Percentiles rank a stretch among this genome's conserved stretches.
phyloP scores from a whole-genome alignment of 2,888 invertebrate genomes.

The Erpobdella octoculata region DNA sequence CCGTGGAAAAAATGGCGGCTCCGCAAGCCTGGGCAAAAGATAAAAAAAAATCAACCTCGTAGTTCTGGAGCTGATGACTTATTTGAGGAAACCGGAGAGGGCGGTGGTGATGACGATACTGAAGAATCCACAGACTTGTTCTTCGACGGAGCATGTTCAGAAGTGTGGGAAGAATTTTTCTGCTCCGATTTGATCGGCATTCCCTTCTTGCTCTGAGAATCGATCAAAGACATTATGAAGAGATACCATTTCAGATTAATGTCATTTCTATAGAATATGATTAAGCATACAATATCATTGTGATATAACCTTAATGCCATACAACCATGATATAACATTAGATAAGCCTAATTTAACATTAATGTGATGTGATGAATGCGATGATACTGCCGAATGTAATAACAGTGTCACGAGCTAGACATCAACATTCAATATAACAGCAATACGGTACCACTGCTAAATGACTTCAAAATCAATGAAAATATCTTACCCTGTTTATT shows the following conservation, averaged over 20 bases:
- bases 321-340: too few species aligned
- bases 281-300: too few species aligned
- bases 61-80: constrained; percentile 16
- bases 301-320: too few species aligned
- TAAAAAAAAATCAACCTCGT: not conserved
- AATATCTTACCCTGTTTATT: constrained; percentile 37
- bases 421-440: not conserved
- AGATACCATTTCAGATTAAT: not conserved
- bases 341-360: too few species aligned
- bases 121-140: constrained; percentile 15
- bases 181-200: not conserved
- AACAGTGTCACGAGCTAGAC: not conserved
- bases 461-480: not conserved
- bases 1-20: too few species aligned
- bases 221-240: too few species aligned
- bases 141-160: not conserved
- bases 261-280: not conserved
- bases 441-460: not conserved
- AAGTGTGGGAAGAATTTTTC: not conserved
- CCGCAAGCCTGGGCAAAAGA: too few species aligned
- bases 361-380: too few species aligned
- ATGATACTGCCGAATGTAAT: too few species aligned
- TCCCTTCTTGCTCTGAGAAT: constrained; percentile 6
- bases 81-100: constrained; percentile 25
- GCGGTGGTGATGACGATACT: constrained; percentile 21